Conservation (phyloP, 1,140 invertebrate species). For the Cydia pomonella region DNA sequence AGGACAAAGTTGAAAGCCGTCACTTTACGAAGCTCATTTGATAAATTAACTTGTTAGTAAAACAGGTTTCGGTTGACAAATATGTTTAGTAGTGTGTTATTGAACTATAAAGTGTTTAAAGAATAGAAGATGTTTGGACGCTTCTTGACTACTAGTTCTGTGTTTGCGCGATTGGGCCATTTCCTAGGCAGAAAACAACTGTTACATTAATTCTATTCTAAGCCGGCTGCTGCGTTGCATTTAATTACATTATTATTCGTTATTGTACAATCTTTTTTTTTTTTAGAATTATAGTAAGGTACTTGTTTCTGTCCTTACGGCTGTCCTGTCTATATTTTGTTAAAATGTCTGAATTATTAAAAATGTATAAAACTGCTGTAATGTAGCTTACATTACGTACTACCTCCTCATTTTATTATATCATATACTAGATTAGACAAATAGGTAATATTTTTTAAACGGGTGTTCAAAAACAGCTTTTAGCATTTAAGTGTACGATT, state of each 20-base stretch:
- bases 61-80: not conserved
- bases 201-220: not conserved
- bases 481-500: too few species aligned
- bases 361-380: too few species aligned
- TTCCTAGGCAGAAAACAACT: not conserved
- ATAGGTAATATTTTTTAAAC: too few species aligned
- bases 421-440: too few species aligned
- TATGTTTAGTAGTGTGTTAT: not conserved
- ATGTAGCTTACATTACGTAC: too few species aligned
- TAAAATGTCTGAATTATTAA: too few species aligned
- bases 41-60: not conserved
- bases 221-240: not conserved
- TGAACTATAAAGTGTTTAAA: not conserved
- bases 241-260: not conserved
- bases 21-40: conserved; percentile 14
- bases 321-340: too few species aligned
- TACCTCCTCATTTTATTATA: too few species aligned
- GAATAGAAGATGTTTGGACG: not conserved
- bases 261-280: not conserved
- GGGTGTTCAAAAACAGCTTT: too few species aligned
- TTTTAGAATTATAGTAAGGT: too few species aligned
- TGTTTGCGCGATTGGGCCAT: not conserved
- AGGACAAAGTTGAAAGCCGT: not conserved
- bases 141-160: not conserved
- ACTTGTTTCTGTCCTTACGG: too few species aligned